Base-by-base conservation (phyloP, 2,797 vertebrate species). In the Sciurus vulgaris region DNA sequence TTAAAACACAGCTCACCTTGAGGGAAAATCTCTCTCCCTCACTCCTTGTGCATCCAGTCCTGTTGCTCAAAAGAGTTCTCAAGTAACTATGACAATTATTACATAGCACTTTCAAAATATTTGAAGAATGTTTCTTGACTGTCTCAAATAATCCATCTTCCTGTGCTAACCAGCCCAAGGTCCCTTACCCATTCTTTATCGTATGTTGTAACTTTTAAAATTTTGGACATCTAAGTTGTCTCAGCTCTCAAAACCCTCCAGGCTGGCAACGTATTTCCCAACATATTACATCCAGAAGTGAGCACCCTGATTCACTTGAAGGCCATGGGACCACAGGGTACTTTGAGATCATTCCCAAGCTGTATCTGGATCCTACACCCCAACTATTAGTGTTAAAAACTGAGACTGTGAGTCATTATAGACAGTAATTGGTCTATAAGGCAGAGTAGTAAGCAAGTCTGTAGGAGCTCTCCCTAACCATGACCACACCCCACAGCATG, bases 101-200 rank as follows among this genome's bases (percentile, higher is more conserved):
- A 74, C 0, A 3, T 0, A 77, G 26, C 33, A 77, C 11, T 77
- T 84, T 72, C 30, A 26, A 67, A 61, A 54, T 74, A 20, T 9
- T 44, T 54, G 69, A 67, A 63, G 33, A 4, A 22, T 51, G 10
- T 0, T 1, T 69, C 44, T 69, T 51, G 74, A 70, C 13, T 91
- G 79, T 89, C 56, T 87, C 77, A 51, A 65, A 56, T 83, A 59
- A 81, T 56, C 35, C 76, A 30, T 78, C 30, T 95, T 56, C 7
- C 4, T 70, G 47, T 20, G 26, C 38, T 59, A 67, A 24, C n/a
- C 8, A 73, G 33, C 10, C 69, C 3, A 3, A 24, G 22, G 84
- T 92, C 3, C 5, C 24, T 54, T 56, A 59, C 33, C 11, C n/a
- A 35, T 79, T 91, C 47, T 59, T 93, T 78, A 56, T 35, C 14